These are phyloP conservation scores for Myodes glareolus DNA, from an alignment of 2,113 vertebrate genomes.

Conservation along the genomic window DNA sequence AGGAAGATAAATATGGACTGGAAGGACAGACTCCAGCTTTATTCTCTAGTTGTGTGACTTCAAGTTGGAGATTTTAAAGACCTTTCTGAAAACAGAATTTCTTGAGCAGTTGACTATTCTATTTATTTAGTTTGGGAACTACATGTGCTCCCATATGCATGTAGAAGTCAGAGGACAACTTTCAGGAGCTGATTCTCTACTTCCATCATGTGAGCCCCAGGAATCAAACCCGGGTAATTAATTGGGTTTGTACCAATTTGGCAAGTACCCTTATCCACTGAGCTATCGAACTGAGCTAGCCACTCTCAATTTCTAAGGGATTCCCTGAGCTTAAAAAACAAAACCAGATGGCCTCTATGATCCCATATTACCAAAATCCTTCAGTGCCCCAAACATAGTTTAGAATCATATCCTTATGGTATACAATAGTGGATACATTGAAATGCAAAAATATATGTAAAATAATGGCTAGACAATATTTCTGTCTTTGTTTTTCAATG, in stretches of 20 bases:
- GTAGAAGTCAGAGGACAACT: neutral
- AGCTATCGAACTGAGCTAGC: neutral
- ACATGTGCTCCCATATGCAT: neutral
- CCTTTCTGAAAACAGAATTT: neutral
- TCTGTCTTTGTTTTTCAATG: slow-evolving; percentile 55
- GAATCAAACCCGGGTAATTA: neutral
- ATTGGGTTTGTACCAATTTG: too few relatives aligned
- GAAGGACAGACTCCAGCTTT: neutral
- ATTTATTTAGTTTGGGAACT: neutral
- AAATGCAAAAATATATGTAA: neutral
- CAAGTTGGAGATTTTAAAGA: neutral
- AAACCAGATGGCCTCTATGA: neutral
- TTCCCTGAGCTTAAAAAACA: neutral
- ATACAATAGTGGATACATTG: neutral
- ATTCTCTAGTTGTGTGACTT: neutral
- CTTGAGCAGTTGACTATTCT: neutral
- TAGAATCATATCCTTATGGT: slow-evolving; percentile 51
- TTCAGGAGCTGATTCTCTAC: neutral
- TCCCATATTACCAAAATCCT: slow-evolving; percentile 22
- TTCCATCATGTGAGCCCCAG: neutral
- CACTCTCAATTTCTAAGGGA: neutral
- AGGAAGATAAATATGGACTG: neutral
- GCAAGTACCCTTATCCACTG: neutral
- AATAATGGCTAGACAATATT: slow-evolving; percentile 14
- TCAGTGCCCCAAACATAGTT: neutral